Percentiles rank a stretch among this genome's conserved stretches.
Conservation (phyloP, 37 sponge, comb jelly and placozoan species). For the Petrosia ficiformis region DNA sequence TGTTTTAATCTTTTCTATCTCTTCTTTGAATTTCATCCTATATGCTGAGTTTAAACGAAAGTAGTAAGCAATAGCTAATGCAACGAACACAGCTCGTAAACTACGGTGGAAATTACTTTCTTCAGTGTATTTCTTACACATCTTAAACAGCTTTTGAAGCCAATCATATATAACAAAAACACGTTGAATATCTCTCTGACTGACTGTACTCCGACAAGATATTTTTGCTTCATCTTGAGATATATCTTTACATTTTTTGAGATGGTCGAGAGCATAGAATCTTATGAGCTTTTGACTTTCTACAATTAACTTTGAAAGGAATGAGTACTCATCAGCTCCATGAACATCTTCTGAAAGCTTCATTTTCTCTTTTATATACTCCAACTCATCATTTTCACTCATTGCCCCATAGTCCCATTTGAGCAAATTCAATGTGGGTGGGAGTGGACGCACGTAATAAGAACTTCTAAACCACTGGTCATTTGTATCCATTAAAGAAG, state of each 20-base stretch:
- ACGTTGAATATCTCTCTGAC: conserved; percentile 63
- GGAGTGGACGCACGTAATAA: conserved; percentile 78
- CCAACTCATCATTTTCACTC: conserved; percentile 58
- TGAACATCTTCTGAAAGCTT: not conserved
- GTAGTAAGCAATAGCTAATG: conserved; percentile 59
- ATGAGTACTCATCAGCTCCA: not conserved
- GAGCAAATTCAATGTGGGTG: conserved; percentile 68
- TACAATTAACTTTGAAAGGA: conserved; percentile 30
- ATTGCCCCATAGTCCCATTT: conserved; percentile 87
- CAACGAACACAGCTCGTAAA: conserved; percentile 23
- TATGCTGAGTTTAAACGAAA: conserved; percentile 26
- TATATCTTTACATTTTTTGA: not conserved
- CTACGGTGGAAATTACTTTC: not conserved
- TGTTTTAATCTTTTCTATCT: not conserved
- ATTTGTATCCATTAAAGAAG: not conserved
- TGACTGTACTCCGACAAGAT: conserved; percentile 45
- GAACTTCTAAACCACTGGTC: conserved; percentile 65
- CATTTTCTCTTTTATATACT: conserved; percentile 69
- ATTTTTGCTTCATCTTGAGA: conserved; percentile 10
- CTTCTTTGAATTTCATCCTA: not conserved
- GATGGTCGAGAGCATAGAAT: conserved; percentile 28
- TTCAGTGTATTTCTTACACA: not conserved
- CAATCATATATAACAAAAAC: not conserved
- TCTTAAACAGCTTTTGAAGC: not conserved
- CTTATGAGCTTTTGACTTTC: conserved; percentile 41